Conservation (phyloP, 2,797 vertebrate species). For the Discoglossus pictus region DNA sequence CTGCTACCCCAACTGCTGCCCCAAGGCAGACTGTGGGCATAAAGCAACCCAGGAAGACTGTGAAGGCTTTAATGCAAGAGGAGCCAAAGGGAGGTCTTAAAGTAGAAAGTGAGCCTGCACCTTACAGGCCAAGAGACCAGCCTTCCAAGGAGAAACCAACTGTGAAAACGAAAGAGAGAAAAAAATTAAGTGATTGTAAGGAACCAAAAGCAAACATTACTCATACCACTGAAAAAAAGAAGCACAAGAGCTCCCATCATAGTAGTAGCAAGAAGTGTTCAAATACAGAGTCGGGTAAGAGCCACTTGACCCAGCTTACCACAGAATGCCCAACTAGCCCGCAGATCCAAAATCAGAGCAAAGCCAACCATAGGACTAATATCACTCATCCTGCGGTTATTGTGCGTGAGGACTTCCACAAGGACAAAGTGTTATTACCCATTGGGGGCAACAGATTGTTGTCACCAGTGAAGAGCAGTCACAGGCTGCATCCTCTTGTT, state of each 20-base stretch:
- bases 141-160: conserved; percentile 76
- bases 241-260: conserved; percentile 58
- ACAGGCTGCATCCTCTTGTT: conserved; percentile 61
- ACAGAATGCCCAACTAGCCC: conserved; percentile 54
- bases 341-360: conserved; percentile 57
- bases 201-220: conserved; percentile 59
- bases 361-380: conserved; percentile 54
- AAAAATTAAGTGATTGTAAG: conserved; percentile 57
- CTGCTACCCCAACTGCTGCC: conserved; percentile 28
- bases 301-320: conserved; percentile 46
- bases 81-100: conserved; percentile 57
- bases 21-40: conserved; percentile 63
- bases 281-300: conserved; percentile 53
- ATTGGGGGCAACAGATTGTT: conserved; percentile 56
- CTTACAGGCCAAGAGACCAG: conserved; percentile 61
- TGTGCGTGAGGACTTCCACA: conserved; percentile 60
- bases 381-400: conserved; percentile 53
- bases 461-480: conserved; percentile 51
- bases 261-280: conserved; percentile 50
- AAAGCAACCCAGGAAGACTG: conserved; percentile 64
- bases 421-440: conserved; percentile 61
- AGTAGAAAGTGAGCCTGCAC: conserved; percentile 67
- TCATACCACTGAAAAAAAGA: conserved; percentile 62
- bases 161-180: conserved; percentile 78
- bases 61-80: conserved; percentile 49